Conservation (phyloP, 2,888 invertebrate species). For the Protonemura montana region DNA sequence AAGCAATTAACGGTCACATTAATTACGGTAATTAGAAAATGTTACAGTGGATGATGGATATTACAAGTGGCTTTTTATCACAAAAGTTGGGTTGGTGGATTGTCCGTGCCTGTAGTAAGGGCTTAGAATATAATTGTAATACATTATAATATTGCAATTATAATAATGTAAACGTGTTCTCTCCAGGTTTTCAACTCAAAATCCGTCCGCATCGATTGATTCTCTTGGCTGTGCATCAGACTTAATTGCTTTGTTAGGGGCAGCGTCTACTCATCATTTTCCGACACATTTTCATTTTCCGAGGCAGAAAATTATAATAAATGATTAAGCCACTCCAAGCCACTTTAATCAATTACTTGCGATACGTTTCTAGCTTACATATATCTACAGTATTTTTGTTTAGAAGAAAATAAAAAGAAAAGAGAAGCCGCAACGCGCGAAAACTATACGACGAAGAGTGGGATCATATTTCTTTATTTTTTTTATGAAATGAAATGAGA, state of each 20-base stretch:
- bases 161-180: no score
- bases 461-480: neutral
- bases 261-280: neutral
- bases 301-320: neutral
- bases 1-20: no score
- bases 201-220: no score
- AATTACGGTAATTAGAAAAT: no score
- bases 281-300: neutral
- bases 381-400: neutral
- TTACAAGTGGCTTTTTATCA: no score
- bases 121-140: no score
- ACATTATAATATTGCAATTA: no score
- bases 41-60: no score
- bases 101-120: no score
- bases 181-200: no score
- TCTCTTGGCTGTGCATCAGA: no score
- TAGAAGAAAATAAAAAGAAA: neutral
- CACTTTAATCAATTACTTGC: slow-evolving; percentile 7
- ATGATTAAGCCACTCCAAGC: neutral
- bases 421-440: neutral
- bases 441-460: neutral
- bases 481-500: neutral
- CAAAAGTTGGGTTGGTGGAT: no score
- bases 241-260: neutral
- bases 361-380: neutral